phyloP scores from a whole-genome alignment of 2,113 vertebrate species.

The Pedionomus torquatus region DNA sequence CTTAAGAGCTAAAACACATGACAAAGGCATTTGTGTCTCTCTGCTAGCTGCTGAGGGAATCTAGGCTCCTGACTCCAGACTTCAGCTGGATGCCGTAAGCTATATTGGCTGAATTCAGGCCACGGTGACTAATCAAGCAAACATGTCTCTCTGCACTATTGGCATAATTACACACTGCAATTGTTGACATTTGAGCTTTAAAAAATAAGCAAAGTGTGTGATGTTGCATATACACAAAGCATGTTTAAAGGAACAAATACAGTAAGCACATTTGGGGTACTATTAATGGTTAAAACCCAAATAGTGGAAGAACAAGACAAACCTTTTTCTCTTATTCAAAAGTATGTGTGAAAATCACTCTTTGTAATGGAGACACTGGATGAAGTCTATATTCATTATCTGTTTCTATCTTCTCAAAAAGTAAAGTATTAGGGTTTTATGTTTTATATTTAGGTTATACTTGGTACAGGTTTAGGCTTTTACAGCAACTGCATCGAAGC shows the following conservation, averaged over 20 bases:
- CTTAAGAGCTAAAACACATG: not conserved
- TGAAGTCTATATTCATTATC: not conserved
- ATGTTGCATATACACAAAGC: not conserved
- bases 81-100: not conserved
- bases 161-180: not conserved
- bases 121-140: not conserved
- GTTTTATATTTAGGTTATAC: too few relatives aligned
- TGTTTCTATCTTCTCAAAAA: not conserved
- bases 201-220: not conserved
- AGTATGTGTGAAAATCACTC: not conserved
- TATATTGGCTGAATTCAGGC: not conserved
- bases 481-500: not conserved
- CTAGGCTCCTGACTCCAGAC: not conserved
- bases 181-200: slow-evolving; percentile 29
- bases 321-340: not conserved
- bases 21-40: not conserved
- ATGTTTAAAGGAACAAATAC: not conserved
- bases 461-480: not conserved
- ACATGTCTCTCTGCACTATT: not conserved
- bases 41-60: not conserved
- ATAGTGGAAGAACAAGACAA: not conserved
- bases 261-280: not conserved
- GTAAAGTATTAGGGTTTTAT: not conserved
- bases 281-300: not conserved
- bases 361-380: accelerated